Evolutionary conservation across 2,888 invertebrate genomes (phyloP).

Genomic region (Sminthurinus aureus): DNA sequence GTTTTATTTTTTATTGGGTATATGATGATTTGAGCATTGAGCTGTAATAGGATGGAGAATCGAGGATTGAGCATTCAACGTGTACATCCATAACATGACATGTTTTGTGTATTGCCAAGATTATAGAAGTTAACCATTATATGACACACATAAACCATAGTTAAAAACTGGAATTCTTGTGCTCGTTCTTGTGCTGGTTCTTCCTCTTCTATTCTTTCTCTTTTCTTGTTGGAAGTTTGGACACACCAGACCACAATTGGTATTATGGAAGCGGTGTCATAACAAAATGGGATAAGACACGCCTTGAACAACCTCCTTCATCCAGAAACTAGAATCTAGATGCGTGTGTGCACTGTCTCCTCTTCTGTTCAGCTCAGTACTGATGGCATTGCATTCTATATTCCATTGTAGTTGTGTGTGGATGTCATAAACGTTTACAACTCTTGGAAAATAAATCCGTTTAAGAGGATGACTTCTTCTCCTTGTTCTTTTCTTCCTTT

Average conservation of each 20-base stretch:
- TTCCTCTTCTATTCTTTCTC: background rate
- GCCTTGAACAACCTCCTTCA: background rate
- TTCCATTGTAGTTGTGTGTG: too few relatives aligned
- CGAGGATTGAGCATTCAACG: too few relatives aligned
- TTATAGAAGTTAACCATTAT: slow-evolving; percentile 20
- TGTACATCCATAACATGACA: background rate
- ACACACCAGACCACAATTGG: slow-evolving; percentile 28
- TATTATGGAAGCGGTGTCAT: slow-evolving; percentile 23
- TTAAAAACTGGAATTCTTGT: slow-evolving; percentile 21
- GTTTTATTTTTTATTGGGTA: too few relatives aligned
- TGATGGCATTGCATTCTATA: too few relatives aligned
- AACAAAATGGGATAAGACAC: slow-evolving; percentile 20
- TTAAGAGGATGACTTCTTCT: slow-evolving; percentile 46
- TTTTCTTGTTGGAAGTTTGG: background rate
- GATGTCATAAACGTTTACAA: slow-evolving; percentile 42
- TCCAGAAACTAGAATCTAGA: background rate
- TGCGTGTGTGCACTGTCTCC: background rate
- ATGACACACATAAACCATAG: slow-evolving; percentile 26
- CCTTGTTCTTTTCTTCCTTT: slow-evolving; percentile 34
- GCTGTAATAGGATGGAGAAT: too few relatives aligned
- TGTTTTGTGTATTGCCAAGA: slow-evolving; percentile 4
- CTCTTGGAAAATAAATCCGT: slow-evolving; percentile 47
- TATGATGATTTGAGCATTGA: too few relatives aligned
- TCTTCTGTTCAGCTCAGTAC: too few relatives aligned
- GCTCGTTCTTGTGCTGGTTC: background rate